A percentile compares a stretch with the other conserved stretches of the same genome.
These are phyloP conservation scores for Oryzias dopingdopingensis DNA, from an alignment of 2,797 vertebrate genomes.

Conservation along the genomic window DNA sequence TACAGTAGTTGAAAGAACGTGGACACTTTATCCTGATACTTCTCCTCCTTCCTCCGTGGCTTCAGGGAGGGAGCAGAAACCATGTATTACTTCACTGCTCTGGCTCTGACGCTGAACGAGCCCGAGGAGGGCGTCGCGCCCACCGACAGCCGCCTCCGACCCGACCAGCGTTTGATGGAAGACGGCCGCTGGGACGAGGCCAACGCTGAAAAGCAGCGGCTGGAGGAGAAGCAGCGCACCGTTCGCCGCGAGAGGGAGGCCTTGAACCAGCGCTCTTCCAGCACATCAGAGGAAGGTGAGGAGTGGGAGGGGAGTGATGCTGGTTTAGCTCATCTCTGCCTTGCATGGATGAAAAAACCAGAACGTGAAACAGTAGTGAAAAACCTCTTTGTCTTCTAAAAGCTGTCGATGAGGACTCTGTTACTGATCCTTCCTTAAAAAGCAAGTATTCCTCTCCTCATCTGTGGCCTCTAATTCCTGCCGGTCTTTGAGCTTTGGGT, in stretches of 20 bases:
- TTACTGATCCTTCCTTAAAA: constrained; percentile 78
- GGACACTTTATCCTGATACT: no score
- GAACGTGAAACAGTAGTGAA: constrained; percentile 35
- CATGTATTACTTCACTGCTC: constrained; percentile 94
- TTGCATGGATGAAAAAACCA: constrained; percentile 32
- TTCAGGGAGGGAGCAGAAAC: constrained; percentile 89
- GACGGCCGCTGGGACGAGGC: constrained; percentile 95
- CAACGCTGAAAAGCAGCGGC: constrained; percentile 90
- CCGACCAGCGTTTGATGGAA: constrained; percentile 95
- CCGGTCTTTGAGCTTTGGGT: neutral
- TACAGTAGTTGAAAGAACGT: no score
- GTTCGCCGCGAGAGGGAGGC: constrained; percentile 85
- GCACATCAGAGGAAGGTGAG: constrained; percentile 84
- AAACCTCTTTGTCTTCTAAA: constrained; percentile 62
- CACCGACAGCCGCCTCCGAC: constrained; percentile 89
- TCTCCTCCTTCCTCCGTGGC: neutral
- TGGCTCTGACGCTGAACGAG: constrained; percentile 91
- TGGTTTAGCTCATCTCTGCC: constrained; percentile 19
- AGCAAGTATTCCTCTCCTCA: constrained; percentile 74
- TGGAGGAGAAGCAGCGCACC: constrained; percentile 92
- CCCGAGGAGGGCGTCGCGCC: constrained; percentile 83
- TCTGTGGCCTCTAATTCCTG: neutral
- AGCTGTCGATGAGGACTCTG: constrained; percentile 81
- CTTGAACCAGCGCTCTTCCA: constrained; percentile 68
- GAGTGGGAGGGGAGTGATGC: neutral